A percentile compares a stretch with the other conserved stretches of the same genome.
Evolutionary conservation across 1,140 invertebrate species (phyloP).

Genomic region (Latrodectus geometricus): DNA sequence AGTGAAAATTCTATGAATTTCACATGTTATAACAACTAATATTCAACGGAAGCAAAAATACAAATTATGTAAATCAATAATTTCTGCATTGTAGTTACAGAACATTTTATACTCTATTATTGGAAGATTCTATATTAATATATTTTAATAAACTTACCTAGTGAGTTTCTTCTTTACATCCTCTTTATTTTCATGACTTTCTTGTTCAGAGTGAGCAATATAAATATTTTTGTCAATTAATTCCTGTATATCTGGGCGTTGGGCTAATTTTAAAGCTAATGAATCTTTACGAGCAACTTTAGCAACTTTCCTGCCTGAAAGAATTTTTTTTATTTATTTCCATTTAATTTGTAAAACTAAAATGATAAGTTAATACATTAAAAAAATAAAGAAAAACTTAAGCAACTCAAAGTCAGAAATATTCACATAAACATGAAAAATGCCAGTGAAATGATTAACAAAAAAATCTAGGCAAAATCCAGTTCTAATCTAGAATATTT

Average conservation of each 20-base stretch:
- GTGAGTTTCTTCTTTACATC: constrained; percentile 94
- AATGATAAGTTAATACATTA: not conserved
- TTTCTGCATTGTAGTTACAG: too few relatives aligned
- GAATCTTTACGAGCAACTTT: constrained; percentile 97
- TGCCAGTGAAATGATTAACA: too few relatives aligned
- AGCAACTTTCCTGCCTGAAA: constrained; percentile 78
- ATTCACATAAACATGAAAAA: too few relatives aligned
- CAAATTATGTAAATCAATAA: too few relatives aligned
- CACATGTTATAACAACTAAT: too few relatives aligned
- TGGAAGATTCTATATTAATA: too few relatives aligned
- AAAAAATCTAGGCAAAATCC: too few relatives aligned
- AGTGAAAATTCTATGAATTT: too few relatives aligned
- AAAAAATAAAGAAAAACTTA: not conserved
- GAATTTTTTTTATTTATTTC: not conserved
- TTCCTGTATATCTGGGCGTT: constrained; percentile 89
- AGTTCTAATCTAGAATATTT: too few relatives aligned
- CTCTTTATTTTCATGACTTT: constrained; percentile 92
- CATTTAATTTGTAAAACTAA: not conserved
- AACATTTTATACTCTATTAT: too few relatives aligned
- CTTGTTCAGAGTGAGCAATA: constrained; percentile 90
- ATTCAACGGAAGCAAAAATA: too few relatives aligned
- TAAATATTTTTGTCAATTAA: constrained; percentile 97
- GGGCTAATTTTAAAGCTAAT: constrained; percentile 90
- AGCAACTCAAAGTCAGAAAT: too few relatives aligned
- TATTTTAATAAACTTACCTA: constrained; percentile 71